Conservation (phyloP, 2,888 invertebrate genomes). For the Pristionchus entomophagus region DNA sequence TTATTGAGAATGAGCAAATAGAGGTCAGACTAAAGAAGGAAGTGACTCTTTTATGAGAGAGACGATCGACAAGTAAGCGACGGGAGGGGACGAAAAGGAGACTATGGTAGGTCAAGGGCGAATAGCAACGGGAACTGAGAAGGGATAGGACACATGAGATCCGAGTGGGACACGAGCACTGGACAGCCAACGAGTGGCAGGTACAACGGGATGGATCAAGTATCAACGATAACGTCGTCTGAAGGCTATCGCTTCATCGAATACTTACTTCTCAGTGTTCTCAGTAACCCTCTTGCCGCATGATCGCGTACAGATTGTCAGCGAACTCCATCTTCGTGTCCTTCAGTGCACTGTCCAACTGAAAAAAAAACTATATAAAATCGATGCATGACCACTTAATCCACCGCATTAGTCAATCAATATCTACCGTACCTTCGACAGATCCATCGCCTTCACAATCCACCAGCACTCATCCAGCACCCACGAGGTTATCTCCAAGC, state of each 20-base stretch:
- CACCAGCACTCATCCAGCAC: not conserved
- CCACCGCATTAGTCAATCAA: not conserved
- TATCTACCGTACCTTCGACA: slow-evolving; percentile 21
- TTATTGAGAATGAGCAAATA: too few species aligned
- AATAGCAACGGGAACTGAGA: slow-evolving; percentile 15
- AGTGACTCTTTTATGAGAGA: slow-evolving; percentile 10
- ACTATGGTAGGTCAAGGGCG: not conserved
- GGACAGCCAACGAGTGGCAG: too few species aligned
- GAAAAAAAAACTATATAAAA: too few species aligned
- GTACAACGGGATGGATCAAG: not conserved
- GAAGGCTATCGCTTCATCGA: not conserved
- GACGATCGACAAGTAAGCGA: not conserved
- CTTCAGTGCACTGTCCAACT: slow-evolving; percentile 22
- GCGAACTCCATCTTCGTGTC: not conserved
- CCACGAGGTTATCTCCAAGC: slow-evolving; percentile 1
- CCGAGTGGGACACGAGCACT: not conserved
- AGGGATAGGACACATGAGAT: not conserved
- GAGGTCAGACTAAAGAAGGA: too few species aligned
- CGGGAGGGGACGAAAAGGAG: too few species aligned
- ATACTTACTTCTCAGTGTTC: not conserved
- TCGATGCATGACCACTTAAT: too few species aligned
- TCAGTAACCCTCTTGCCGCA: too few species aligned
- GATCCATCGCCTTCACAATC: slow-evolving; percentile 4
- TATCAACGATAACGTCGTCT: not conserved
- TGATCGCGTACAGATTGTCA: not conserved